Evolutionary conservation across 2,888 invertebrate species (phyloP), one percentile per base, ranked within the genome.

Genomic region (Lysandra bellargus): DNA sequence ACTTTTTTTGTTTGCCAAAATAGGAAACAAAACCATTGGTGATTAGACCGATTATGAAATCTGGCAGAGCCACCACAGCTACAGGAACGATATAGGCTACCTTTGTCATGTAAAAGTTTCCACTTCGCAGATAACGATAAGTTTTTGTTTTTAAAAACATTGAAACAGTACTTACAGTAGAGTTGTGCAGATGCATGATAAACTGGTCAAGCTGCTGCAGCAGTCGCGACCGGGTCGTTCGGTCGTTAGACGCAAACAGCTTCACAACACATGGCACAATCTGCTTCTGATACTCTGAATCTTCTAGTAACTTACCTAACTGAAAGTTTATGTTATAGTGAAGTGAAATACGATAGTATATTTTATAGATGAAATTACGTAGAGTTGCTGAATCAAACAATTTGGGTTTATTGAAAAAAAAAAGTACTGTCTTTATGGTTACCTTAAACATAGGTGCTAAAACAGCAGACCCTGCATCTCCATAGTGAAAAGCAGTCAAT

Each of bases 211-310:
- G 91, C 90, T 99, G 98, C 87, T 99, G 99, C 82, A 99, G 93
- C 75, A 99, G 95, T 83, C 99, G 96, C 1, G 99, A 98, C 83
- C 99, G 95, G 0, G 99, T 99, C 1, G 98, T 98, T 85, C 99
- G 95, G 91, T 99, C 99, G 83, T 98, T 98, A 1, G 99, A 99
- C 0, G 97, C 97, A 91, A 99, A 99, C 81, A 99, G 94, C 90
- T 99, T 99, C 7, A 99, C 98, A 40, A 99, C 98, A 89, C 99
- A 99, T 1, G 99, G 99, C 78, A 99, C 99, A 86, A 99, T 98
- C 87, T 98, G 97, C 87, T 97, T 97, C 91, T 99, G 99, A 91
- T 99, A 99, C 86, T 99, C 99, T 0, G 96, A 95, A 86, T 98
- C 98, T 77, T 98, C 98, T 82, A 99, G 92, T 79, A 98, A 93